A percentile compares a stretch with the other conserved stretches of the same genome.
phyloP scores from a whole-genome alignment of 2,113 vertebrate species.

The rat (Rattus norvegicus) region DNA sequence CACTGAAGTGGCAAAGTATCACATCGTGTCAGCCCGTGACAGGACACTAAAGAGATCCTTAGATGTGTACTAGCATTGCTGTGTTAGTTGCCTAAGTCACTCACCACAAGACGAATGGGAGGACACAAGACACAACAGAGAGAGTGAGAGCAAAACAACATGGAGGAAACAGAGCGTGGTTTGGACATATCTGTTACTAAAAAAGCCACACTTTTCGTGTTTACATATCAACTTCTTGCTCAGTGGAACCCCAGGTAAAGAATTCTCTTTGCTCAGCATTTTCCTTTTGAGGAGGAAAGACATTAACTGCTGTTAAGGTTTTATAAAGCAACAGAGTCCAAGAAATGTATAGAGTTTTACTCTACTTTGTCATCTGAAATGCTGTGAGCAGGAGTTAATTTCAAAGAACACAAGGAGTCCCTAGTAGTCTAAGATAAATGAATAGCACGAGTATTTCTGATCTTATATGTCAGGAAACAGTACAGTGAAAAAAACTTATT shows the following conservation, averaged over 20 bases:
- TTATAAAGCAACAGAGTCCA: conserved; percentile 30
- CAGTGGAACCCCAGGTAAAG: background rate
- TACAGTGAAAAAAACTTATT: background rate
- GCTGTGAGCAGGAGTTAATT: conserved; percentile 18
- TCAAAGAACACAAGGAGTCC: background rate
- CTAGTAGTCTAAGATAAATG: conserved; percentile 15
- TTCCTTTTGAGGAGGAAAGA: background rate
- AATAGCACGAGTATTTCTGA: conserved; percentile 41
- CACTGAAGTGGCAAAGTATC: background rate
- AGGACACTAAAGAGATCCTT: background rate
- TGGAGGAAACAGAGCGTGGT: background rate
- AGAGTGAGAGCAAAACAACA: background rate
- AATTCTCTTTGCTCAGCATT: background rate
- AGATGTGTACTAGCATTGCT: background rate
- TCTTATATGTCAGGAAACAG: conserved; percentile 45
- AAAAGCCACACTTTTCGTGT: background rate
- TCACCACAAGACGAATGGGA: background rate
- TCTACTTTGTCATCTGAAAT: conserved; percentile 38
- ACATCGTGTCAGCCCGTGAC: background rate
- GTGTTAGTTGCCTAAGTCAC: background rate
- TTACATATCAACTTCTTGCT: background rate
- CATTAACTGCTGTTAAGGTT: background rate
- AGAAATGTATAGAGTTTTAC: background rate
- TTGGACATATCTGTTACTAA: background rate
- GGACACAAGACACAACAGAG: background rate